Evolutionary conservation across 2,888 invertebrate species (phyloP), one percentile per base, ranked within the genome.

Genomic region (Dorcus parallelipipedus): DNA sequence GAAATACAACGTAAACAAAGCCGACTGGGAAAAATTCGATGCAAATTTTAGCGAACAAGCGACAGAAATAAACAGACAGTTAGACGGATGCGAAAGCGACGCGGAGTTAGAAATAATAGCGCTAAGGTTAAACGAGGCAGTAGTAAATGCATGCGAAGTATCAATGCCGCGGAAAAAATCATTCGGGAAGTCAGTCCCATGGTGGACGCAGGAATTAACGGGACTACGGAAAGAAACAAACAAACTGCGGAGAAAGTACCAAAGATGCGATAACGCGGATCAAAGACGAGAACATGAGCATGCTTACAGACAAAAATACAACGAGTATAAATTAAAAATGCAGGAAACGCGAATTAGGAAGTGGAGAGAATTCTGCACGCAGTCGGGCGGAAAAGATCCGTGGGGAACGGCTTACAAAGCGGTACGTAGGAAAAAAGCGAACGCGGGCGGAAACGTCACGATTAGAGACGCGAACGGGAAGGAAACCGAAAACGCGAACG

Each of bases 191-290:
- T 55, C 41, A 20, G 60, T 63, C 4, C 60, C 63, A 0, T 63
- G 61, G 61, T 61, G 63, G 57, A 58, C 63, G n/a, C 40, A 40
- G 10, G 38, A 63, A 26, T 33, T 63, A 2, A 59, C 60, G 6
- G 20, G 3, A 1, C 3, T 40, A 17, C 41, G 58, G 8, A 9
- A n/a, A 9, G 49, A 54, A 7, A 38, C 14, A n/a, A n/a, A n/a
- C n/a, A n/a, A 42, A 7, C 45, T 51, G 7, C 48, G 59, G 9
- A 14, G 54, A n/a, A 10, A 17, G 0, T 56, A 20, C 33, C 54
- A 55, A 23, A 40, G 49, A 26, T n/a, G 39, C 2, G 38, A 20
- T 2, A 6, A 38, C 6, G 26, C 3, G n/a, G 40, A 39, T 0
- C 14, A 14, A 10, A 52, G 49, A 10, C 38, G 41, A 8, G 39